A percentile compares a stretch with the other conserved stretches of the same genome.
Conservation (phyloP, 2,113 vertebrate genomes). For the Clinocottus analis region DNA sequence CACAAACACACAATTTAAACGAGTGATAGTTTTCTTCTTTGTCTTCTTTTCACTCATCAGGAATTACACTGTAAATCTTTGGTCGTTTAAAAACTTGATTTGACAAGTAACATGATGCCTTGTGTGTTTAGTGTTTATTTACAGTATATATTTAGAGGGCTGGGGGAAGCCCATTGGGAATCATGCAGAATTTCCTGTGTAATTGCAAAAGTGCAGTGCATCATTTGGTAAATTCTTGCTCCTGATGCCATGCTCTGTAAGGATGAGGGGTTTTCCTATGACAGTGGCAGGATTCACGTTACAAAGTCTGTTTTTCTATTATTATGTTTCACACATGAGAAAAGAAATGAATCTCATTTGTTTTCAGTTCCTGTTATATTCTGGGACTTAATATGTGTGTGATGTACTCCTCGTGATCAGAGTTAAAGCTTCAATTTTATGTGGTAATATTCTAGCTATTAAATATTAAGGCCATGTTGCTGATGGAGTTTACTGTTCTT, state of each 20-base stretch:
- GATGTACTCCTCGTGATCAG: background rate
- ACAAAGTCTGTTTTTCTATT: background rate
- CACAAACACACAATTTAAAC: background rate
- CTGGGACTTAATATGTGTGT: background rate
- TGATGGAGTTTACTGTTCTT: background rate
- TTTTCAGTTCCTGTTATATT: conserved; percentile 10
- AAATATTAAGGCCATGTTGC: background rate
- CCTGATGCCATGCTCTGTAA: background rate
- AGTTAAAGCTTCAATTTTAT: conserved; percentile 37
- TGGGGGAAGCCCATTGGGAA: conserved; percentile 6
- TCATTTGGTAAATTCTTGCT: conserved; percentile 21
- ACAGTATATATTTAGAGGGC: background rate
- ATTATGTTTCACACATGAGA: conserved; percentile 22
- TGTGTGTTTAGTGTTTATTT: background rate
- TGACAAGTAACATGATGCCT: background rate
- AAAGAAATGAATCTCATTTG: too few relatives aligned
- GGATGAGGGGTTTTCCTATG: conserved; percentile 24
- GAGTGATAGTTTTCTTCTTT: background rate
- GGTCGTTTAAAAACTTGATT: background rate
- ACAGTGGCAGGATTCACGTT: conserved; percentile 15
- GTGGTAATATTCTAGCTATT: conserved; percentile 12
- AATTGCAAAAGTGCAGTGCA: conserved; percentile 28
- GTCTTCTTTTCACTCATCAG: background rate
- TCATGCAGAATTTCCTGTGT: conserved; percentile 10
- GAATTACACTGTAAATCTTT: background rate